Conservation (phyloP, 2,797 vertebrate species). For the Tympanoctomys barrerae region DNA sequence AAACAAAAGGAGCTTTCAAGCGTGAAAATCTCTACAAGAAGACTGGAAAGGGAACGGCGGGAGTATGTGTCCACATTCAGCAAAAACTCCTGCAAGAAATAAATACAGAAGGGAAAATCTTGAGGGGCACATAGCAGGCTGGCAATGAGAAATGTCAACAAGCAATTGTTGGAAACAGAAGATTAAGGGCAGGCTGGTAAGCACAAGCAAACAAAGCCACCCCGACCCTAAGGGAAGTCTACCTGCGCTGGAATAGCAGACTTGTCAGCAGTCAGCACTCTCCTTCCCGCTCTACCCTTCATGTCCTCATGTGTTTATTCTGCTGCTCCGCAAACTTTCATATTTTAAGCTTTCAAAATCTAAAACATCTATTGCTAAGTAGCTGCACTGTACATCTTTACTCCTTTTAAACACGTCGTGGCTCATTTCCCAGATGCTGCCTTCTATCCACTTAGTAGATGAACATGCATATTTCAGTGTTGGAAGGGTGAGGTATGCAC, state of each 20-base stretch:
- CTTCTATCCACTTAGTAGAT: neutral
- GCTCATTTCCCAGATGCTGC: neutral
- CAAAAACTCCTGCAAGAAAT: neutral
- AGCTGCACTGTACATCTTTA: neutral
- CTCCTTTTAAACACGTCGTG: neutral
- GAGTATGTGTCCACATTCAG: neutral
- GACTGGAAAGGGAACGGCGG: neutral
- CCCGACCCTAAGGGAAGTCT: neutral
- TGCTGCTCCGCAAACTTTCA: neutral
- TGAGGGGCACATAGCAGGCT: neutral
- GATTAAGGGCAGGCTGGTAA: neutral
- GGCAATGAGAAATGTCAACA: neutral
- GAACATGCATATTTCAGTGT: neutral
- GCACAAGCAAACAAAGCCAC: neutral
- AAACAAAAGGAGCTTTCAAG: neutral
- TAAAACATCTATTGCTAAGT: neutral
- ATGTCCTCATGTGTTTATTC: neutral
- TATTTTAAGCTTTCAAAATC: conserved; percentile 18
- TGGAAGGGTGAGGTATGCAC: conserved; percentile 42
- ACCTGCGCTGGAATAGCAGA: neutral
- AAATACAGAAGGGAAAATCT: neutral
- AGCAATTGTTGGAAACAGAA: neutral
- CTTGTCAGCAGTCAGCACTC: neutral
- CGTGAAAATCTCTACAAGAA: neutral
- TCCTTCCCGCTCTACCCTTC: neutral